Conservation (phyloP, 2,888 invertebrate species). For the Synergus japonicus region DNA sequence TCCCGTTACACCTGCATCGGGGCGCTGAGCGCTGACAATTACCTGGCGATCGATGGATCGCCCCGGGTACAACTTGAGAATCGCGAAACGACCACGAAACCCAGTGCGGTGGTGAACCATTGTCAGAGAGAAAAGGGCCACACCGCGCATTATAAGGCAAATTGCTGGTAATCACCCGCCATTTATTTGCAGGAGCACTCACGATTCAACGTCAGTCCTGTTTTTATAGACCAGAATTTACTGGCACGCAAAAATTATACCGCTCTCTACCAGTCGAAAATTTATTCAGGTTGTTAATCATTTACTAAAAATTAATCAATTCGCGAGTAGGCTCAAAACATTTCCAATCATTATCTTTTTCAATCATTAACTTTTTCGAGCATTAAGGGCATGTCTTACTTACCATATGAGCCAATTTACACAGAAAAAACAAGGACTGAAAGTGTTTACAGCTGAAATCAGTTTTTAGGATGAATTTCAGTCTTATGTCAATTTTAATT, state of each 20-base stretch:
- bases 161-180: slow-evolving; percentile 74
- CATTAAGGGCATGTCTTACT: too few relatives aligned
- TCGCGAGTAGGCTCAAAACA: background rate
- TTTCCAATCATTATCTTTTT: too few relatives aligned
- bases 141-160: slow-evolving; percentile 65
- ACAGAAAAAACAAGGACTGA: too few relatives aligned
- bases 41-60: slow-evolving; percentile 75
- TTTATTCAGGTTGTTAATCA: background rate
- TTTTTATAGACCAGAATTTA: slow-evolving; percentile 34
- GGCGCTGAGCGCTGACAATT: slow-evolving; percentile 76
- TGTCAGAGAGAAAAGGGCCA: slow-evolving; percentile 59
- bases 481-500: too few relatives aligned
- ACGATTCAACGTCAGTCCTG: slow-evolving; percentile 43
- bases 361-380: background rate
- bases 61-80: slow-evolving; percentile 65
- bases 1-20: slow-evolving; percentile 71
- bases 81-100: slow-evolving; percentile 65
- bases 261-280: background rate
- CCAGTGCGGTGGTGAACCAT: slow-evolving; percentile 55
- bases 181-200: slow-evolving; percentile 63
- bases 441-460: too few relatives aligned
- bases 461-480: too few relatives aligned
- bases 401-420: too few relatives aligned
- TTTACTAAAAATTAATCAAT: background rate
- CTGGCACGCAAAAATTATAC: slow-evolving; percentile 17